Evolutionary conservation across 2,797 vertebrate species (phyloP).

Genomic region (Aldrovandia affinis): DNA sequence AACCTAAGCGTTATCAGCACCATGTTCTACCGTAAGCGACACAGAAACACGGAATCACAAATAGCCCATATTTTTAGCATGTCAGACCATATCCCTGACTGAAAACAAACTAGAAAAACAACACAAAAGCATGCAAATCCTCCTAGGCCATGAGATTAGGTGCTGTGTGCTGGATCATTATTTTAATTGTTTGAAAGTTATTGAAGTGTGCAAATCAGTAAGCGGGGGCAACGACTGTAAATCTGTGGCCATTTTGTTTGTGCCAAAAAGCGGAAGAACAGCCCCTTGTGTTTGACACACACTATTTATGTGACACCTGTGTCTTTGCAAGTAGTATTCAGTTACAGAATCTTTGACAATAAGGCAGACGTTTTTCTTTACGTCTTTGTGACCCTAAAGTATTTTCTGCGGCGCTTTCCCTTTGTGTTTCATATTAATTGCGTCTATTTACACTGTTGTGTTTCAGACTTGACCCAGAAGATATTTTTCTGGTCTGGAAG

Average conservation of each 20-base stretch:
- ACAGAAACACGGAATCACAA: background rate
- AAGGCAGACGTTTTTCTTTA: constrained; percentile 30
- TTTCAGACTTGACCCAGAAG: constrained; percentile 59
- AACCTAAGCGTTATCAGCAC: too few species aligned
- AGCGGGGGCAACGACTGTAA: constrained; percentile 74
- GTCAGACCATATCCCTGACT: constrained; percentile 34
- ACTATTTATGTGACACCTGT: constrained; percentile 53
- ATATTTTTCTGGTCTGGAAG: constrained; percentile 19
- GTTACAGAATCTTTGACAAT: constrained; percentile 36
- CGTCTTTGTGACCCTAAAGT: constrained; percentile 4
- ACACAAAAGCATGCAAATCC: constrained; percentile 66
- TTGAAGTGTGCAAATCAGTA: constrained; percentile 80
- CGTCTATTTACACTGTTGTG: constrained; percentile 60
- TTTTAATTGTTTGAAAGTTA: constrained; percentile 84
- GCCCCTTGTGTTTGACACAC: constrained; percentile 67
- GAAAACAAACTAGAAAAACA: constrained; percentile 3
- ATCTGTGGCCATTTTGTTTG: constrained; percentile 86
- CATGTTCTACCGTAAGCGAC: too few species aligned
- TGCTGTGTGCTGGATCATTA: constrained; percentile 79
- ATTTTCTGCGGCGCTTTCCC: constrained; percentile 41
- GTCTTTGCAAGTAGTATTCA: constrained; percentile 49
- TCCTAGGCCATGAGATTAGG: constrained; percentile 75
- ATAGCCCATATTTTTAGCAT: background rate
- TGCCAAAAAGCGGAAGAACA: constrained; percentile 78
- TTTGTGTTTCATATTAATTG: constrained; percentile 51